These are phyloP conservation scores for Eclectus roratus DNA, from an alignment of 2,113 vertebrate species.

Conservation along the genomic window DNA sequence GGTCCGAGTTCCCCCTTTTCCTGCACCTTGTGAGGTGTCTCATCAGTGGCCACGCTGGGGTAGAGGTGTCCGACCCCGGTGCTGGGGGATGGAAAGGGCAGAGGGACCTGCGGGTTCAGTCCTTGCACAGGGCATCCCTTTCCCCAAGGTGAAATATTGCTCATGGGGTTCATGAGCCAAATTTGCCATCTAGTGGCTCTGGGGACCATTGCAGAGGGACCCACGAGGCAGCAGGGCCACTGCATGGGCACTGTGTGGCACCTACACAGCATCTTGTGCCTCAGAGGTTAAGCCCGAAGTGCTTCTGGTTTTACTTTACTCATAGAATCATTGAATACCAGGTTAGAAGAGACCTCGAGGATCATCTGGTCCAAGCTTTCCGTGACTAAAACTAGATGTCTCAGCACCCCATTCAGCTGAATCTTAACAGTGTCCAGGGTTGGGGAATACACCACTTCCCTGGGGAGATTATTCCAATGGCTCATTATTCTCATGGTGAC, in stretches of 20 bases:
- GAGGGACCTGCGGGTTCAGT: not conserved
- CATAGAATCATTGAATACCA: not conserved
- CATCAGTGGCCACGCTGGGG: accelerated
- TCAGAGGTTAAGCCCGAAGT: not conserved
- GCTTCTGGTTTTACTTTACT: not conserved
- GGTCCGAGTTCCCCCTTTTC: not conserved
- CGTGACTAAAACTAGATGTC: not conserved
- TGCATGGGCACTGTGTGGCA: accelerated
- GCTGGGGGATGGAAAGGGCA: not conserved
- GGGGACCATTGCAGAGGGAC: slow-evolving; percentile 31
- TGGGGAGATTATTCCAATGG: not conserved
- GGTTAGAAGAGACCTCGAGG: not conserved
- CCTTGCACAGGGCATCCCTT: accelerated
- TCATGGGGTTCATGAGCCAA: not conserved
- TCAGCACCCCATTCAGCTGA: not conserved
- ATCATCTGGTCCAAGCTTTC: not conserved
- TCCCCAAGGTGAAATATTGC: not conserved
- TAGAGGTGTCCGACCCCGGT: not conserved
- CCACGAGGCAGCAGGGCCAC: not conserved
- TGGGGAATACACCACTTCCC: not conserved
- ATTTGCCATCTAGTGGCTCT: slow-evolving; percentile 65
- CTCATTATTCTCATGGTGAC: not conserved
- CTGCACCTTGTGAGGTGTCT: not conserved
- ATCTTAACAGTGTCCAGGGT: not conserved
- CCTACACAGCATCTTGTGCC: not conserved